Conservation (phyloP, 2,113 vertebrate species). For the Tachysurus fulvidraco region DNA sequence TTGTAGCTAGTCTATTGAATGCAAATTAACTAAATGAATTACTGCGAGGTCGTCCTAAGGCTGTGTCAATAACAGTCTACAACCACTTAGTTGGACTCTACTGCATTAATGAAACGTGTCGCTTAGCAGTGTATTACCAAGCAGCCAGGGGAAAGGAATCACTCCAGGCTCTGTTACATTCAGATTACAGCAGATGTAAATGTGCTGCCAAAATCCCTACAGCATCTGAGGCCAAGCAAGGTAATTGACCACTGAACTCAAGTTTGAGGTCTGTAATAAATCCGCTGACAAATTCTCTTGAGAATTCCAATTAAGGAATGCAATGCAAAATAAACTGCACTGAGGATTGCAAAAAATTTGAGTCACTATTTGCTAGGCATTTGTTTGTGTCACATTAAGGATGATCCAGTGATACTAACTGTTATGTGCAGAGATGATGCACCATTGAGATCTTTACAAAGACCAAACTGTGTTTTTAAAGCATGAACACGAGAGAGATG, state of each 20-base stretch:
- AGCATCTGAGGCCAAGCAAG: conserved; percentile 57
- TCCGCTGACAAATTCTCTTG: conserved; percentile 59
- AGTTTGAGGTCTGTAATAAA: conserved; percentile 54
- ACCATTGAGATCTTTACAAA: conserved; percentile 37
- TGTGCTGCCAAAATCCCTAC: conserved; percentile 57
- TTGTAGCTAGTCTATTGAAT: conserved; percentile 14
- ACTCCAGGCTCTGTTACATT: conserved; percentile 60
- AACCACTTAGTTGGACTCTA: conserved; percentile 38
- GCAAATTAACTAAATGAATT: conserved; percentile 40
- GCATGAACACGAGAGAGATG: neutral
- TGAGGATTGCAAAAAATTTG: conserved; percentile 56
- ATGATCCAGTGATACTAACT: conserved; percentile 7
- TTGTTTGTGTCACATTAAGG: conserved; percentile 18
- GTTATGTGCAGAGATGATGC: conserved; percentile 27
- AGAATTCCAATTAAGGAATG: conserved; percentile 73
- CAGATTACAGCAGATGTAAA: conserved; percentile 66
- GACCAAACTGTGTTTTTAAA: conserved; percentile 23
- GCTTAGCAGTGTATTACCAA: conserved; percentile 59
- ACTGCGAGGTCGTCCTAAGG: neutral
- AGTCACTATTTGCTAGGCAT: conserved; percentile 57
- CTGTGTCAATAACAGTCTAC: conserved; percentile 25
- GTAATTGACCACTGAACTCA: conserved; percentile 72
- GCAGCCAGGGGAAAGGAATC: conserved; percentile 49
- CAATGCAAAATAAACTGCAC: conserved; percentile 61
- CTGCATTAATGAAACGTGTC: conserved; percentile 52